Evolutionary conservation across 2,113 vertebrate genomes (phyloP).

Genomic region (Plecturocebus donacophilus): DNA sequence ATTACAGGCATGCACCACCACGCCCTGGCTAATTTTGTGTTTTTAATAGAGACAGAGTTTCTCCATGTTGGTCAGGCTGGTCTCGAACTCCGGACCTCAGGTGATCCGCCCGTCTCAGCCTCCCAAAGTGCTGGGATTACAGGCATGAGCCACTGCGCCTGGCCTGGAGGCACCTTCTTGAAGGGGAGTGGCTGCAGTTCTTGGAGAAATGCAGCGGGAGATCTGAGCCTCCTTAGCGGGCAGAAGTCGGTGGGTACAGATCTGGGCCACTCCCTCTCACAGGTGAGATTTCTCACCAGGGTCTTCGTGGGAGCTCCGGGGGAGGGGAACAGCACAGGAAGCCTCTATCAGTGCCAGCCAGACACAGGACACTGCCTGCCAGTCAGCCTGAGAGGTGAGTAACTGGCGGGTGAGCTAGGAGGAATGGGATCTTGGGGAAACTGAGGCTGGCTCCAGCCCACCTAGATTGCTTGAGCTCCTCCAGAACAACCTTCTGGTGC

Average conservation of each 20-base stretch:
- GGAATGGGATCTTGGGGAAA: neutral
- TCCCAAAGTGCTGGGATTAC: too few relatives aligned
- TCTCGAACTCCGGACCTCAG: too few relatives aligned
- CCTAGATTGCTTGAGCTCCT: neutral
- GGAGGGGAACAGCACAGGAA: conserved; percentile 55
- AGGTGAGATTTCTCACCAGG: conserved; percentile 24
- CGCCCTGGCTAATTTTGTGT: too few relatives aligned
- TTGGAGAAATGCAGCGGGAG: neutral
- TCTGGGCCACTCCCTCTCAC: conserved; percentile 16
- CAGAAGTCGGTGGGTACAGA: neutral
- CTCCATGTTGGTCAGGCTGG: too few relatives aligned
- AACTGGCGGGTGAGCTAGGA: neutral
- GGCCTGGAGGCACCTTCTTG: too few relatives aligned
- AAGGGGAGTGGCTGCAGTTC: neutral
- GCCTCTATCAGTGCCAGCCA: conserved; percentile 58
- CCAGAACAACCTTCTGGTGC: conserved; percentile 25
- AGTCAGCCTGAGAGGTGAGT: conserved; percentile 64
- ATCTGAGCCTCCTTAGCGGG: neutral
- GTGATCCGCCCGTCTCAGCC: too few relatives aligned
- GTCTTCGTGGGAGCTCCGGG: conserved; percentile 76
- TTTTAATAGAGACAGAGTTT: too few relatives aligned
- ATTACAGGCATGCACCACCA: too few relatives aligned
- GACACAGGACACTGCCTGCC: neutral
- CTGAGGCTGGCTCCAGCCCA: neutral
- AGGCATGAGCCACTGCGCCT: too few relatives aligned